These are phyloP conservation scores for Palythoa heliodiscus DNA, from an alignment of 92 coral and sea anemone genomes.

Conservation along the genomic window DNA sequence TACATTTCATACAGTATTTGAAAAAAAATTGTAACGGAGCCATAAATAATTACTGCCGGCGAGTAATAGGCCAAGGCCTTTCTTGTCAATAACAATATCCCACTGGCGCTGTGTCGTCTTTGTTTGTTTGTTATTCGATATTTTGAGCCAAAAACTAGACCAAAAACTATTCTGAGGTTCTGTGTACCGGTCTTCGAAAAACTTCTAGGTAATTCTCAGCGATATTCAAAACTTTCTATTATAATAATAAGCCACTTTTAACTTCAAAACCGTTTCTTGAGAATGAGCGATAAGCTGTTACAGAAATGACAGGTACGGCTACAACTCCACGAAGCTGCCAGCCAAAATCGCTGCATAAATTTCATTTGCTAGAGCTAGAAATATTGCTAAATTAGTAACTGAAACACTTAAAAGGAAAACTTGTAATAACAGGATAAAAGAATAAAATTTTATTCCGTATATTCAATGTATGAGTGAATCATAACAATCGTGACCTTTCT, in stretches of 20 bases:
- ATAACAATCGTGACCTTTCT: not conserved
- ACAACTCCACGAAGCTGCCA: too few relatives aligned
- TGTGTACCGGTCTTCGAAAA: not conserved
- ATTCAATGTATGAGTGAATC: not conserved
- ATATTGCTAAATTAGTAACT: too few relatives aligned
- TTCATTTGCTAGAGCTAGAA: too few relatives aligned
- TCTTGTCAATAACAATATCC: not conserved
- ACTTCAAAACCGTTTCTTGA: too few relatives aligned
- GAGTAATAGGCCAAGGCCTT: not conserved
- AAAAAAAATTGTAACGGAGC: too few relatives aligned
- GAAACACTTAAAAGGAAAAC: not conserved
- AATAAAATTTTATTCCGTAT: not conserved
- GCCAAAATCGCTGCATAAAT: too few relatives aligned
- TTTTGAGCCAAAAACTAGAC: not conserved
- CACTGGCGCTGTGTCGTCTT: not conserved
- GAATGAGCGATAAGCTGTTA: too few relatives aligned
- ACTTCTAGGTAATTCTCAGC: not conserved
- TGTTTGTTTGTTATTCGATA: not conserved
- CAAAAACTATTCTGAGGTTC: not conserved
- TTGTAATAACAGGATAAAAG: too few relatives aligned
- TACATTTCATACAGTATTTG: too few relatives aligned
- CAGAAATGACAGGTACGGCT: too few relatives aligned
- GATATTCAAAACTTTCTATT: not conserved
- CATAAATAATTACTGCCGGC: not conserved
- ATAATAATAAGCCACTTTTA: not conserved